Evolutionary conservation across 2,797 vertebrate genomes (phyloP), one percentile per base, ranked within the genome.

Genomic region (Babyrousa celebensis): DNA sequence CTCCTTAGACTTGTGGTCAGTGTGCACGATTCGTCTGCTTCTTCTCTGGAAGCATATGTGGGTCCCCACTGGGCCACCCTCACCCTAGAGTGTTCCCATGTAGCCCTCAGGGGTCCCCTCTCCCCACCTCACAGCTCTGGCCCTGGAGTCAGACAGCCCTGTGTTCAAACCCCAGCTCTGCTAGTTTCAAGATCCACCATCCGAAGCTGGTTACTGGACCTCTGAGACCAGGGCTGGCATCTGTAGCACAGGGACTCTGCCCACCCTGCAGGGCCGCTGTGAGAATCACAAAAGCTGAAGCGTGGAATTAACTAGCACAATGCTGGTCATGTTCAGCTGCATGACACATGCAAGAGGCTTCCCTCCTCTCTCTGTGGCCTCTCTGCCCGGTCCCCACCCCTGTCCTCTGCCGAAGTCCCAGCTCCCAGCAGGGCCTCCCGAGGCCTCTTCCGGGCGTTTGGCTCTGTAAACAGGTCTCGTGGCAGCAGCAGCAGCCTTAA

Each of bases 401-500:
- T 5, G 8, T 27, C 71, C n/a, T 21, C 94, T 48, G n/a, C 63
- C 52, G 74, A 62, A 84, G 74, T 36, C 75, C 85, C 75, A 29
- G 58, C 71, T 87, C 86, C 60, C 32, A 16, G 68, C 72, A 58
- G 9, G 62, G 29, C 79, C 79, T 72, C 86, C 84, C 0, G 0
- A 25, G 25, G 94, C 79, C 79, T 86, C 93, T 96, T 95, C 75
- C 56, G 1, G 90, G 84, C 8, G 18, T 74, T 92, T 32, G 65
- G 89, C 84, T 97, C 43, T 62, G 94, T 91, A 87, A 97, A 58
- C 95, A 96, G 89, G 95, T 67, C 94, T 91, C 80, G 78, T 62
- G 89, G 93, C 80, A 1, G 79, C 79, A 17, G 92, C 91, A 82
- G 58, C 87, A 65, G 96, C 95, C 96, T 97, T 97, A 96, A 97